Evolutionary conservation across 2,113 vertebrate genomes (phyloP), one percentile per base, ranked within the genome.

Genomic region (Tenrec ecaudatus): DNA sequence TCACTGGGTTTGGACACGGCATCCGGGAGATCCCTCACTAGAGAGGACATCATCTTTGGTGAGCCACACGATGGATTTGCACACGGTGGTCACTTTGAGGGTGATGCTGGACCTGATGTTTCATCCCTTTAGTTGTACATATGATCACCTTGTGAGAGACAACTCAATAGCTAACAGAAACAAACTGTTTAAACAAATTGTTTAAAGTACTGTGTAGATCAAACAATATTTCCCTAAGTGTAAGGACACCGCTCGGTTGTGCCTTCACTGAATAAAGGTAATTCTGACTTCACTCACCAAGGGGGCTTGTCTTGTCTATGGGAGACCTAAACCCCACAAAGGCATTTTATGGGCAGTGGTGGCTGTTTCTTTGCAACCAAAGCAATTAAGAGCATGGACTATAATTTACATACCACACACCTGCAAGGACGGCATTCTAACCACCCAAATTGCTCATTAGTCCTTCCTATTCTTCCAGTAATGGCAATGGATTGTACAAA

Each of bases 321-420:
- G 47, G 47, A 53, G 47, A n/a, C 15, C 62, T 23, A 81, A 57
- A 71, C 86, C 77, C 92, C 83, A 91, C 40, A 76, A 87, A 91
- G 53, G 20, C 43, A 38, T 27, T 25, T 4, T 27, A 66, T 27
- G 64, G 64, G 23, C 64, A 66, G 64, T 27, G 25, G 20, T 66
- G 20, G 22, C 23, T 27, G 22, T 3, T 23, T 66, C 64, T 66
- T 22, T 62, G 22, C 60, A 62, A 53, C 47, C 20, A 27, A 27
- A 25, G 64, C 22, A 66, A 66, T 66, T 27, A 66, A 25, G 23
- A 66, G 64, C 20, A 6, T 62, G 80, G 11, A 31, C 81, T 38
- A 77, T 27, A 79, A 64, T 73, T 47, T 27, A 82, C 15, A 6
- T 77, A 64, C n/a, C 38, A 76, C 4, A 3, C 17, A 77, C 68